A percentile compares a stretch with the other conserved stretches of the same genome.
Conservation (phyloP, 2,797 vertebrate genomes). For the Allobates femoralis region DNA sequence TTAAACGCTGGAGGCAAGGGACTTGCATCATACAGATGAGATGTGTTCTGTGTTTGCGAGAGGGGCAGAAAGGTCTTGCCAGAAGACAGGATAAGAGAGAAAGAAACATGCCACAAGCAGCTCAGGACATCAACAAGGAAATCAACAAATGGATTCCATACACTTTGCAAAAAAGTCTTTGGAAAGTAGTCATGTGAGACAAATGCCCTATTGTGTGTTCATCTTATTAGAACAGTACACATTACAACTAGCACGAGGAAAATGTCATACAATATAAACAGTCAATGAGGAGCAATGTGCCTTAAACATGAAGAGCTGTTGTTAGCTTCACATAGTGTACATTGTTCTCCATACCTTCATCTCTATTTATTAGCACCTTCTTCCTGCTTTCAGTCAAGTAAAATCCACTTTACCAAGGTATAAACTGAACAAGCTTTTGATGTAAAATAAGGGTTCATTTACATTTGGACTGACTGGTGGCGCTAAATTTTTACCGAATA, state of each 20-base stretch:
- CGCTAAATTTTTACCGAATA: too few species aligned
- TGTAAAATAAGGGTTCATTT: background rate
- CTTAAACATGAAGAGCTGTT: too few species aligned
- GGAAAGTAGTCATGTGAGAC: slow-evolving; percentile 27
- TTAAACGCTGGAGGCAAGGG: slow-evolving; percentile 61
- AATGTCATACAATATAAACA: background rate
- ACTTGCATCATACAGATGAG: slow-evolving; percentile 58
- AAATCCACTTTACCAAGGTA: background rate
- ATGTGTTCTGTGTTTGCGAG: slow-evolving; percentile 52
- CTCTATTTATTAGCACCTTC: background rate
- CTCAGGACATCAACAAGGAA: slow-evolving; percentile 38
- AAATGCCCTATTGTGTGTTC: background rate
- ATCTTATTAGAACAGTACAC: background rate
- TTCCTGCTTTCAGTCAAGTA: background rate
- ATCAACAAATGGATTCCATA: slow-evolving; percentile 47
- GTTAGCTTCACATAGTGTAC: background rate
- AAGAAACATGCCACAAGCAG: slow-evolving; percentile 51
- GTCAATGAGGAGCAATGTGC: background rate
- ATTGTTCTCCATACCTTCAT: background rate
- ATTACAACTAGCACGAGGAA: background rate
- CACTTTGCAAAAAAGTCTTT: slow-evolving; percentile 31
- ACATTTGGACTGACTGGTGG: too few species aligned
- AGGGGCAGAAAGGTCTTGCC: slow-evolving; percentile 52
- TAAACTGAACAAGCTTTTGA: background rate
- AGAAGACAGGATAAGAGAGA: slow-evolving; percentile 53